These are phyloP conservation scores for Sphenopsis melanotis DNA, from an alignment of 2,797 vertebrate genomes.

Conservation along the genomic window DNA sequence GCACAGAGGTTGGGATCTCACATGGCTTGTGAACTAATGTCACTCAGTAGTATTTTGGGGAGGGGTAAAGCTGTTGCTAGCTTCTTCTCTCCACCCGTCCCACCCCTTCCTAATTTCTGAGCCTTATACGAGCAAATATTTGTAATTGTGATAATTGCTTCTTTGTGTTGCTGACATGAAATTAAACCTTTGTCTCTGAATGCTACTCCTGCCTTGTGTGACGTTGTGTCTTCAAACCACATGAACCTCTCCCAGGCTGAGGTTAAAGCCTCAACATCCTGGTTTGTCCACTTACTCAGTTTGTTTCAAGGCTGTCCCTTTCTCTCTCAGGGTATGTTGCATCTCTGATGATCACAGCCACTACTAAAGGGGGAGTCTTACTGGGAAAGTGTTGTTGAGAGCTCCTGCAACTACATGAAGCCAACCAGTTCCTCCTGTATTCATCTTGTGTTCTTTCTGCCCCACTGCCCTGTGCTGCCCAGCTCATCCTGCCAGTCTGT, in stretches of 20 bases:
- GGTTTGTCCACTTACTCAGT: not conserved
- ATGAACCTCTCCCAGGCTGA: not conserved
- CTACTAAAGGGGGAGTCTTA: not conserved
- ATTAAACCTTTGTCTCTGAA: conserved; percentile 41
- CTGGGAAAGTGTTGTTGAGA: not conserved
- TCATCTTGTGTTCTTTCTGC: not conserved
- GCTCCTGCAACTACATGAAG: not conserved
- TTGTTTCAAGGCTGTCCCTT: not conserved
- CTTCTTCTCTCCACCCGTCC: not conserved
- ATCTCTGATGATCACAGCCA: not conserved
- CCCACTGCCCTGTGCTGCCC: not conserved
- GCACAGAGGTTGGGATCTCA: not conserved
- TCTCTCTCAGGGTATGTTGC: not conserved
- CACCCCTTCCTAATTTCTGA: not conserved
- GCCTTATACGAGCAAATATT: conserved; percentile 23
- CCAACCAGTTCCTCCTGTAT: not conserved
- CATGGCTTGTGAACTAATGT: not conserved
- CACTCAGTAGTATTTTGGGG: not conserved
- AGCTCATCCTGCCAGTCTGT: not conserved
- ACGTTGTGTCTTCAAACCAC: not conserved
- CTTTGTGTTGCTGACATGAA: conserved; percentile 36
- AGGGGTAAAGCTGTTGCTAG: not conserved
- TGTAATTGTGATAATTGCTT: conserved; percentile 23
- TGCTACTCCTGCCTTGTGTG: not conserved
- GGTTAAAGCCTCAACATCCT: not conserved